A percentile compares a stretch with the other conserved stretches of the same genome.
Evolutionary conservation across 2,797 vertebrate species (phyloP).

Genomic region (Hafferia zeledoni): DNA sequence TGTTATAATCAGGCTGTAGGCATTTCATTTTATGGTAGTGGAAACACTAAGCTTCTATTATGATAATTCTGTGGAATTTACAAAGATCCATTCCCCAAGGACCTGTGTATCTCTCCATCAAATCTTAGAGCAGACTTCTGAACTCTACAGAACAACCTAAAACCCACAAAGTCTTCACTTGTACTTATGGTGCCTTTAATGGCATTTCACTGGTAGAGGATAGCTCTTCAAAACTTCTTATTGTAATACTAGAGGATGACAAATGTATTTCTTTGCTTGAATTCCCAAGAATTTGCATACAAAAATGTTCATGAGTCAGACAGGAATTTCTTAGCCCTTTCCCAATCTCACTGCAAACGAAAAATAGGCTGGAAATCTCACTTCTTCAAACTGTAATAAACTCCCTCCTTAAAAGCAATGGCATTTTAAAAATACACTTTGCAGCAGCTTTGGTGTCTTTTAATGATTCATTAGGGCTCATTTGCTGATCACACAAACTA

Average conservation of each 20-base stretch:
- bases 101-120: neutral
- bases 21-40: neutral
- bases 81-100: neutral
- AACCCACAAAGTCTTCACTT: neutral
- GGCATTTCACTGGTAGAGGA: neutral
- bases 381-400: neutral
- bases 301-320: neutral
- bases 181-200: neutral
- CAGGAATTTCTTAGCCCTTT: neutral
- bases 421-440: neutral
- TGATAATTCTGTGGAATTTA: neutral
- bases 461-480: neutral
- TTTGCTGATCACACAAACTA: neutral
- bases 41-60: neutral
- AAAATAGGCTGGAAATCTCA: neutral
- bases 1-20: neutral
- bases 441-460: neutral
- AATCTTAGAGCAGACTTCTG: neutral
- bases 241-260: neutral
- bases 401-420: neutral
- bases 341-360: neutral
- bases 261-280: neutral
- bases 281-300: neutral
- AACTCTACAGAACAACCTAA: neutral
- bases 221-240: neutral